These are phyloP conservation scores for Masticophis lateralis DNA, from an alignment of 2,797 vertebrate genomes.

Conservation along the genomic window DNA sequence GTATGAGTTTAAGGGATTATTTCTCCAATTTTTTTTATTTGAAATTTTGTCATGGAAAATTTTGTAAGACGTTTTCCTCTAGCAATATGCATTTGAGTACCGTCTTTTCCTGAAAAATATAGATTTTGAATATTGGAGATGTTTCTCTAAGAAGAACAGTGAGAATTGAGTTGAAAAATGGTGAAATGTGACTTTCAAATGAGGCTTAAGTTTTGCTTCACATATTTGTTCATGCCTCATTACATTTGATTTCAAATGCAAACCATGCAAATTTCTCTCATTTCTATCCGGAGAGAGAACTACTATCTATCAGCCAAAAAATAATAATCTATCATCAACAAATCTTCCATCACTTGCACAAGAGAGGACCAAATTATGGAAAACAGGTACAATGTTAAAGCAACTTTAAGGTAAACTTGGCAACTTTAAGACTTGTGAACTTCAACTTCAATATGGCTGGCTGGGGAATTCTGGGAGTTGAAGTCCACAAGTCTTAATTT, in stretches of 20 bases:
- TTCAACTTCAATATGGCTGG: neutral
- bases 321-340: neutral
- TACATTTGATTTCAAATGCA: neutral
- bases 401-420: neutral
- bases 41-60: neutral
- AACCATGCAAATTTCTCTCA: neutral
- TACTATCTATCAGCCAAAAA: neutral
- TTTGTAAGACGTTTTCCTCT: neutral
- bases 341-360: neutral
- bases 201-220: neutral
- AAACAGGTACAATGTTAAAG: neutral
- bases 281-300: neutral
- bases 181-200: neutral
- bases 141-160: neutral
- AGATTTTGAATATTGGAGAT: neutral
- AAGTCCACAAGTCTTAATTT: neutral
- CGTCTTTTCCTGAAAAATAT: neutral
- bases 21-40: neutral
- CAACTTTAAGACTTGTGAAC: neutral
- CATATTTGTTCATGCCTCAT: neutral
- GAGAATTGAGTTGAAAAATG: neutral
- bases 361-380: accelerated
- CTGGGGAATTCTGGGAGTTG: neutral
- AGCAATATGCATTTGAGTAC: neutral
- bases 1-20: neutral